phyloP scores from a whole-genome alignment of 2,888 invertebrate species.

The Cephus sareptanus region DNA sequence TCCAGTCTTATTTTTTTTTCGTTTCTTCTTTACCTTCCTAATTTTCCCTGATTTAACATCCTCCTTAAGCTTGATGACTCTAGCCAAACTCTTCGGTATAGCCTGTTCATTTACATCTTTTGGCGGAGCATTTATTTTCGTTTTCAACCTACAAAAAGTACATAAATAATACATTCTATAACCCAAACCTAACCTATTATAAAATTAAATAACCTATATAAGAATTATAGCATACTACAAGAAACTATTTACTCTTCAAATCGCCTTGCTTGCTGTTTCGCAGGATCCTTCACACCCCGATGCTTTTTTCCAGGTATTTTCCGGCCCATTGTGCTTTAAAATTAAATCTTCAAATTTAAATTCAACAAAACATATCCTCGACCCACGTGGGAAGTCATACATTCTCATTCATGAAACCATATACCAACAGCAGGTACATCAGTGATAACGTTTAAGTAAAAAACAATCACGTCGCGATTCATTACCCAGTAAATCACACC shows the following conservation, averaged over 20 bases:
- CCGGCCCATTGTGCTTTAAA: constrained; percentile 71
- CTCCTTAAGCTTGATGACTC: constrained; percentile 73
- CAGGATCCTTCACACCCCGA: constrained; percentile 80
- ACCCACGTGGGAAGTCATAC: background rate
- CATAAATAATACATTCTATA: background rate
- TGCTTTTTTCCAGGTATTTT: constrained; percentile 88
- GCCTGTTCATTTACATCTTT: constrained; percentile 77
- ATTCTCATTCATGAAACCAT: background rate
- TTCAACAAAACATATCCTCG: background rate
- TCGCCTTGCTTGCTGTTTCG: constrained; percentile 75
- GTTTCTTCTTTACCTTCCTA: constrained; percentile 57
- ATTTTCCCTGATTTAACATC: constrained; percentile 64
- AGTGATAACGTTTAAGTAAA: background rate
- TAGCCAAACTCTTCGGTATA: constrained; percentile 77
- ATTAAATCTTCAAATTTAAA: background rate
- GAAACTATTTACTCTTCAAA: constrained; percentile 70
- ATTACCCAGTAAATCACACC: background rate
- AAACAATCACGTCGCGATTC: background rate
- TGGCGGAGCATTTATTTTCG: constrained; percentile 82
- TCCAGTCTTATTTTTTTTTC: constrained; percentile 46
- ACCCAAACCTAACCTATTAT: background rate
- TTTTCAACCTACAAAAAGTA: constrained; percentile 70
- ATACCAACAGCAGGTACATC: background rate
- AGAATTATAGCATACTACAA: constrained; percentile 7
- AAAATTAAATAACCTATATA: constrained; percentile 26